A percentile compares a stretch with the other conserved stretches of the same genome.
These are phyloP conservation scores for Suillia variegata DNA, from an alignment of 2,888 invertebrate genomes.

Conservation along the genomic window DNA sequence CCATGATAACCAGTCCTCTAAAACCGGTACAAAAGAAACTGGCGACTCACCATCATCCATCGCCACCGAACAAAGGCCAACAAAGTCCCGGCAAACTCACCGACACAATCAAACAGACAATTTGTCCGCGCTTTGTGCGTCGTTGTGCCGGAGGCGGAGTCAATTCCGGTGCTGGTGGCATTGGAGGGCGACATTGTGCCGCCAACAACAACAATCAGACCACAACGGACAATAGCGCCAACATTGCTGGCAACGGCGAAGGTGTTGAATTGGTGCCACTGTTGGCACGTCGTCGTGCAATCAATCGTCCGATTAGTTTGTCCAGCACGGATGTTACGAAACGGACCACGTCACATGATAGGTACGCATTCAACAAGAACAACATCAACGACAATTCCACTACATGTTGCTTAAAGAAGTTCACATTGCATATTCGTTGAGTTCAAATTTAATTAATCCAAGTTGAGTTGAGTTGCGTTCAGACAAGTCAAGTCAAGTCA, in stretches of 20 bases:
- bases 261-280: conserved; percentile 80
- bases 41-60: conserved; percentile 20
- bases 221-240: conserved; percentile 30
- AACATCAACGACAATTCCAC: conserved; percentile 36
- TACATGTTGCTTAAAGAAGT: conserved; percentile 61
- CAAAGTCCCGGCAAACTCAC: conserved; percentile 29
- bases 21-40: conserved; percentile 34
- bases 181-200: conserved; percentile 12
- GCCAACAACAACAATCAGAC: too few relatives aligned
- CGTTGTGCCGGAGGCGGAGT: conserved; percentile 19
- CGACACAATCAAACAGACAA: conserved; percentile 37
- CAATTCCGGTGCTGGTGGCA: conserved; percentile 7
- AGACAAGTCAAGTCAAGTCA: too few relatives aligned
- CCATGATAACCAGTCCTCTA: conserved; percentile 34
- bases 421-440: conserved; percentile 59
- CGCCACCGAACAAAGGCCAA: conserved; percentile 25
- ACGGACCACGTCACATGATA: conserved; percentile 57
- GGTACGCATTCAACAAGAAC: conserved; percentile 55
- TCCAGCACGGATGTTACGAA: conserved; percentile 66
- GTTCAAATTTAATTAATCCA: conserved; percentile 17
- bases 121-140: conserved; percentile 44
- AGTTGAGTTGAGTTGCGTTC: too few relatives aligned
- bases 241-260: conserved; percentile 63
- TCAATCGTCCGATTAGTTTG: conserved; percentile 64
- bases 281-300: conserved; percentile 70